Evolutionary conservation across 2,888 invertebrate species (phyloP).

Genomic region (Leucania comma): DNA sequence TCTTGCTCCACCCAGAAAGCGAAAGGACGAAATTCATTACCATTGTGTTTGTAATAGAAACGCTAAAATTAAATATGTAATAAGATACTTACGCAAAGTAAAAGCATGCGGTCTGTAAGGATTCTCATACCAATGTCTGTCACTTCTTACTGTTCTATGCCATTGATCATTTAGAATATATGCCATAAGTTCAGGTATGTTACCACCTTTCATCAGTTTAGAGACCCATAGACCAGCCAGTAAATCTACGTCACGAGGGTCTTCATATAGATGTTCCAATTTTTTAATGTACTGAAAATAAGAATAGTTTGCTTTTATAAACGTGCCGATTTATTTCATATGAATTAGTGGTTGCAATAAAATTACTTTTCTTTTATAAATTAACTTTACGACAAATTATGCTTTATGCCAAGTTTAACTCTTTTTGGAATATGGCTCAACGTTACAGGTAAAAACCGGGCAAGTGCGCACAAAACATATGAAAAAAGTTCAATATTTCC

Average conservation of each 20-base stretch:
- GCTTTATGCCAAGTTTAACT: not conserved
- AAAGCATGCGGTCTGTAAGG: constrained; percentile 62
- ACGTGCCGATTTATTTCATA: no score
- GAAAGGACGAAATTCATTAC: no score
- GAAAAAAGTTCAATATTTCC: no score
- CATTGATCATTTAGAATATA: constrained; percentile 97
- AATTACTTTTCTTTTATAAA: not conserved
- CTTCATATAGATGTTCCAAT: constrained; percentile 72
- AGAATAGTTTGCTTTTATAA: no score
- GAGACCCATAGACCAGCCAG: constrained; percentile 93
- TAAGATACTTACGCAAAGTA: no score
- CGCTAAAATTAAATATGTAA: no score
- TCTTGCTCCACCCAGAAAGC: no score
- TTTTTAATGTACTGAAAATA: constrained; percentile 63
- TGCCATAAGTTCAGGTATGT: constrained; percentile 96
- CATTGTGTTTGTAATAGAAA: no score
- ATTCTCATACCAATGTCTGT: constrained; percentile 92
- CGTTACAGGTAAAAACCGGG: no score
- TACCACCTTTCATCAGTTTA: constrained; percentile 92
- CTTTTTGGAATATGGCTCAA: no score
- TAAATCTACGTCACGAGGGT: constrained; percentile 95
- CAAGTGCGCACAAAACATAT: no score
- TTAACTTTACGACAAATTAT: not conserved
- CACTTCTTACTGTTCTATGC: constrained; percentile 93
- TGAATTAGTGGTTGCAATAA: no score